These are phyloP conservation scores for Scolopax mira DNA, from an alignment of 2,113 vertebrate species.

Conservation along the genomic window DNA sequence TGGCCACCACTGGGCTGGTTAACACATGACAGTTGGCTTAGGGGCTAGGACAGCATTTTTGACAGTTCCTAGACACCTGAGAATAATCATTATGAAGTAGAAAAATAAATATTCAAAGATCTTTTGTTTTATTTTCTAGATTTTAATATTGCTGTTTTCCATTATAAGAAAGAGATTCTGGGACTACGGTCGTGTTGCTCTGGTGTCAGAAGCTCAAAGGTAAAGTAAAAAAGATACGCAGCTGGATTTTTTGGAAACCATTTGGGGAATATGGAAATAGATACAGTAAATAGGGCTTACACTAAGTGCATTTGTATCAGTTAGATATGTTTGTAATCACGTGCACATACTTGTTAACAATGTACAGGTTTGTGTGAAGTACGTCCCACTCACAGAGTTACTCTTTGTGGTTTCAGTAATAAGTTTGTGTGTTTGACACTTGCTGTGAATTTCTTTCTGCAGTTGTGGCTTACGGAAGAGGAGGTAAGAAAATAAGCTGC, in stretches of 20 bases:
- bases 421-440: neutral
- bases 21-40: neutral
- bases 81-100: neutral
- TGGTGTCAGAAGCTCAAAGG: conserved; percentile 86
- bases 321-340: neutral
- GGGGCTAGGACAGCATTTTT: neutral
- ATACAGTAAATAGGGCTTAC: neutral
- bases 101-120: neutral
- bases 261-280: neutral
- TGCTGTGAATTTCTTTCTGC: neutral
- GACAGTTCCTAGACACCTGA: neutral
- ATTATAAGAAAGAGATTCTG: conserved; percentile 89
- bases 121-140: conserved; percentile 67
- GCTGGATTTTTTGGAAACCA: neutral
- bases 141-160: conserved; percentile 84
- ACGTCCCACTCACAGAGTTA: neutral
- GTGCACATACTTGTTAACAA: neutral
- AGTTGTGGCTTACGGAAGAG: neutral
- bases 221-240: conserved; percentile 71
- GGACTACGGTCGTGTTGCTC: conserved; percentile 92
- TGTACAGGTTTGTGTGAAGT: neutral
- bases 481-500: neutral
- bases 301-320: neutral
- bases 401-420: neutral
- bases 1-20: neutral